phyloP scores from a whole-genome alignment of 2,797 vertebrate genomes.

The Eospalax fontanierii region DNA sequence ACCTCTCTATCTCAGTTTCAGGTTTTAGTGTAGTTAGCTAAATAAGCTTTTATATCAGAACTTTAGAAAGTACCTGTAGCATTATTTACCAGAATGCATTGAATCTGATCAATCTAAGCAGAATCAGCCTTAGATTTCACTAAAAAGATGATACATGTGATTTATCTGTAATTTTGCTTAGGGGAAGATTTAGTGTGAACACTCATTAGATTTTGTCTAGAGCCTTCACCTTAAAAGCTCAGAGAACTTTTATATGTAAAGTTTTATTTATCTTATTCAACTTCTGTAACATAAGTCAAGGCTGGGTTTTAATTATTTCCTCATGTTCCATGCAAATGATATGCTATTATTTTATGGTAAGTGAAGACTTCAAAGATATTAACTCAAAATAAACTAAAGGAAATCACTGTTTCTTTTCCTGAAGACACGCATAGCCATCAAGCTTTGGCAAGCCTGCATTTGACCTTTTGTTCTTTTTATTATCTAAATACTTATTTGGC shows the following conservation, averaged over 20 bases:
- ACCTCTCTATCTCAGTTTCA: conserved; percentile 49
- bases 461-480: conserved; percentile 82
- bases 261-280: conserved; percentile 67
- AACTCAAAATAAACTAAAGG: conserved; percentile 72
- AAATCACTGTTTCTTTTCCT: conserved; percentile 75
- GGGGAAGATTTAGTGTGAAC: neutral
- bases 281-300: conserved; percentile 54
- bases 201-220: conserved; percentile 35
- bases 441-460: conserved; percentile 74
- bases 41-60: conserved; percentile 12
- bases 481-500: conserved; percentile 80
- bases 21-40: conserved; percentile 57
- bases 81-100: neutral
- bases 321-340: conserved; percentile 51
- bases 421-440: conserved; percentile 64
- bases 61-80: neutral
- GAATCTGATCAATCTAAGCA: neutral
- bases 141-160: neutral
- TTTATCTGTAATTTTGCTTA: conserved; percentile 16
- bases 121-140: conserved; percentile 31
- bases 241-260: conserved; percentile 52
- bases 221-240: conserved; percentile 25
- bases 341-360: conserved; percentile 74
- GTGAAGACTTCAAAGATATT: conserved; percentile 68
- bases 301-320: conserved; percentile 75